Percentiles rank a stretch among this genome's conserved stretches.
These are phyloP conservation scores for Papilio machaon DNA, from an alignment of 1,140 invertebrate species.

Conservation along the genomic window DNA sequence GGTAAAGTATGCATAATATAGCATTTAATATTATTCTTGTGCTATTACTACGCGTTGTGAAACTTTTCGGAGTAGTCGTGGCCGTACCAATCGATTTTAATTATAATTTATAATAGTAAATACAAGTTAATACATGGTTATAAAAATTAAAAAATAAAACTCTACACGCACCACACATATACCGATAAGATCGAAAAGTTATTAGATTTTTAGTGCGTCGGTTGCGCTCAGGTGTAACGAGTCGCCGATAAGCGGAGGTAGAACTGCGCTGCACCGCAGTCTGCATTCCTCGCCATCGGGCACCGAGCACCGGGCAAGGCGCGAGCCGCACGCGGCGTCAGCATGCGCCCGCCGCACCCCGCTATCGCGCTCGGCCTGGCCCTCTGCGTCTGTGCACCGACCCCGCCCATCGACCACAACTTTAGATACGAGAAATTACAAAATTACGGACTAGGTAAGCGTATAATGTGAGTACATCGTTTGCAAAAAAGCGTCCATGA, in stretches of 20 bases:
- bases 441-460: conserved; percentile 45
- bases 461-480: conserved; percentile 50
- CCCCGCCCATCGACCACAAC: background rate
- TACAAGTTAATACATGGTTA: background rate
- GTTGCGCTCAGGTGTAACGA: background rate
- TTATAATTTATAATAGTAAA: background rate
- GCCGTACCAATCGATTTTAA: too few relatives aligned
- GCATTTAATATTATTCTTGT: too few relatives aligned
- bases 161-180: background rate
- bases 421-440: conserved; percentile 49
- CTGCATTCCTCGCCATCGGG: too few relatives aligned
- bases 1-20: too few relatives aligned
- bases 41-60: too few relatives aligned
- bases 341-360: background rate
- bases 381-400: background rate
- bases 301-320: too few relatives aligned
- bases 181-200: background rate
- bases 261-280: background rate
- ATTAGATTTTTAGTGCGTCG: conserved; percentile 6
- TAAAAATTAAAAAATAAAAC: background rate
- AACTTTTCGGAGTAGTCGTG: too few relatives aligned
- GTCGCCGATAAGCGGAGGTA: background rate
- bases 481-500: background rate
- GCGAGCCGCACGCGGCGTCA: background rate
- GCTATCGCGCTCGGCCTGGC: background rate